These are phyloP conservation scores for Cephalopholis sonnerati DNA, from an alignment of 2,113 vertebrate genomes.

Conservation along the genomic window DNA sequence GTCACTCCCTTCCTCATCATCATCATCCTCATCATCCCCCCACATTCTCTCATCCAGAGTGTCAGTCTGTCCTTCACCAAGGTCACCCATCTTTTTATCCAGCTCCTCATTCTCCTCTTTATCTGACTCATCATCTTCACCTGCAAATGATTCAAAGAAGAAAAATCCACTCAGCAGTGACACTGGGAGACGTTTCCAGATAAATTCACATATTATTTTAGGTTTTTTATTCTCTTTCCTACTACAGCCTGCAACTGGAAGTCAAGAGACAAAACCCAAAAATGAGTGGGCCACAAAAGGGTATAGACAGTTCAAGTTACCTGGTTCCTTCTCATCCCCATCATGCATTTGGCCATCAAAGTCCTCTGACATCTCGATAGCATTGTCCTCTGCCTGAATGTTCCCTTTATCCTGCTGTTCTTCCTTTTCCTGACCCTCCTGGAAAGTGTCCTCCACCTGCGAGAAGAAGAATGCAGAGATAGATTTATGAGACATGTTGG, in stretches of 20 bases:
- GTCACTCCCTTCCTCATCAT: constrained; percentile 84
- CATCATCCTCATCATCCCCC: constrained; percentile 91
- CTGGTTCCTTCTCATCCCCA: constrained; percentile 88
- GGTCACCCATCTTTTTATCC: constrained; percentile 97
- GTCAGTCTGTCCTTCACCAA: constrained; percentile 92
- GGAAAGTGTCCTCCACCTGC: constrained; percentile 94
- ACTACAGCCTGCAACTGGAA: neutral
- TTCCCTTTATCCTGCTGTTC: constrained; percentile 90
- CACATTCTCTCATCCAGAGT: constrained; percentile 97
- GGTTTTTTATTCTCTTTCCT: neutral
- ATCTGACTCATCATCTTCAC: constrained; percentile 87
- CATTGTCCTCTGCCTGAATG: constrained; percentile 94
- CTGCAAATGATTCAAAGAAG: constrained; percentile 66
- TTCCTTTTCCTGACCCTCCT: constrained; percentile 91
- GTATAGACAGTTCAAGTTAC: constrained; percentile 68
- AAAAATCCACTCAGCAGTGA: neutral
- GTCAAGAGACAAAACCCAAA: neutral
- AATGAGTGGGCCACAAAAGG: neutral
- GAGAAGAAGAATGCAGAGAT: constrained; percentile 15
- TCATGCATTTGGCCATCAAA: constrained; percentile 96
- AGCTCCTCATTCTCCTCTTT: constrained; percentile 89
- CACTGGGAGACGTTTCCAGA: neutral
- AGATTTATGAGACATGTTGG: neutral
- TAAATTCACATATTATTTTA: neutral
- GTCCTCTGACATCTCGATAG: constrained; percentile 98